Percentiles rank a stretch among this genome's conserved stretches.
Evolutionary conservation across 2,113 vertebrate genomes (phyloP).

Genomic region (Apteryx owenii): DNA sequence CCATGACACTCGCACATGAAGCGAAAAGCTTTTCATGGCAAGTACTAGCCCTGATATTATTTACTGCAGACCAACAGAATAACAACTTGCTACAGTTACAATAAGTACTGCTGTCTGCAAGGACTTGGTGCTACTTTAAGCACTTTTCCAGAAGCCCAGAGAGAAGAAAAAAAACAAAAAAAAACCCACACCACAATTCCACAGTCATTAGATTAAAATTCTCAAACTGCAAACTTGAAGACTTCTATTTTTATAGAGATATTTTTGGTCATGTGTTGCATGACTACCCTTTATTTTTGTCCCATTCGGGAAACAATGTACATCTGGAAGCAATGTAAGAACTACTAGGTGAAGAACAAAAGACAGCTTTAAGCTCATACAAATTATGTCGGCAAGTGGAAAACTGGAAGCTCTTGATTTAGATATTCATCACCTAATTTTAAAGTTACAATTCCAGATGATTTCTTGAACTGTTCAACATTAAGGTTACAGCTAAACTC

Average conservation of each 20-base stretch:
- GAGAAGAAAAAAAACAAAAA: background rate
- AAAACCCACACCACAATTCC: background rate
- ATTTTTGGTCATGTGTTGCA: slow-evolving; percentile 20
- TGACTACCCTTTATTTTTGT: slow-evolving; percentile 14
- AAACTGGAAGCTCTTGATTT: background rate
- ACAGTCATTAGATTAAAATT: slow-evolving; percentile 19
- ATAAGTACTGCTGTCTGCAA: background rate
- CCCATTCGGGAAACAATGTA: background rate
- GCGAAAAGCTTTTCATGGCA: background rate
- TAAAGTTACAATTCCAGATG: background rate
- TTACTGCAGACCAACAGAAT: background rate
- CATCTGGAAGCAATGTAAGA: background rate
- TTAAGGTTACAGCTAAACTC: background rate
- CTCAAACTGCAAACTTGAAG: background rate
- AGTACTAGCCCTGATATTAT: background rate
- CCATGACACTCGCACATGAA: background rate
- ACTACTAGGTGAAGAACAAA: slow-evolving; percentile 18
- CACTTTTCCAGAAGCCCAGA: background rate
- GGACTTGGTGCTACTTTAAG: background rate
- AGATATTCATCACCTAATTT: background rate
- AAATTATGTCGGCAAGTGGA: background rate
- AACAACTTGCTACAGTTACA: background rate
- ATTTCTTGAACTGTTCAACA: background rate
- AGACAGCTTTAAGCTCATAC: background rate
- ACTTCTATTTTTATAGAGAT: slow-evolving; percentile 28